These are phyloP conservation scores for Achlya flavicornis DNA, from an alignment of 2,888 invertebrate species.

Conservation along the genomic window DNA sequence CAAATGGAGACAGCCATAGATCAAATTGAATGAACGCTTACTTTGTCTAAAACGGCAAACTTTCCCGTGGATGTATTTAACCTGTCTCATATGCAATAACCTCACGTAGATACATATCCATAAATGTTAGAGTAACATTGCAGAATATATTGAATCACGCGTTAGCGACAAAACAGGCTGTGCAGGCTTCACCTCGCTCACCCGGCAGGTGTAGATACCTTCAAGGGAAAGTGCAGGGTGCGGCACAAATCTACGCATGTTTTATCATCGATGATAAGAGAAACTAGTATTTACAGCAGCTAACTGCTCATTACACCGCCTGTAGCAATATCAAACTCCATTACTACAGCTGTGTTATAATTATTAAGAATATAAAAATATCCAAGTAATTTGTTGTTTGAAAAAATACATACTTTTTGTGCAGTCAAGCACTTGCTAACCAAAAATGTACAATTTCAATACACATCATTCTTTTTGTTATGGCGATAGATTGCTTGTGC, in stretches of 20 bases:
- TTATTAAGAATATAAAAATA: too few relatives aligned
- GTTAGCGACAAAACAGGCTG: slow-evolving; percentile 60
- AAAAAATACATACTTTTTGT: too few relatives aligned
- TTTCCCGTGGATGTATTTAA: slow-evolving; percentile 58
- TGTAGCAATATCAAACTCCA: slow-evolving; percentile 33
- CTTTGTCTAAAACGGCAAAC: slow-evolving; percentile 43
- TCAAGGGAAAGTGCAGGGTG: slow-evolving; percentile 78
- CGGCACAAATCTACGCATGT: slow-evolving; percentile 73
- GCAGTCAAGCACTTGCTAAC: too few relatives aligned
- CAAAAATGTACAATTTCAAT: too few relatives aligned
- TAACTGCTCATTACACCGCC: slow-evolving; percentile 62
- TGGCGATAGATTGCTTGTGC: too few relatives aligned
- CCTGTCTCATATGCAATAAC: slow-evolving; percentile 63
- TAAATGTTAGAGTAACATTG: slow-evolving; percentile 59
- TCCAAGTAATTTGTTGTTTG: too few relatives aligned
- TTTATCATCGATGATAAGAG: slow-evolving; percentile 80
- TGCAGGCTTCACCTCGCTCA: slow-evolving; percentile 60
- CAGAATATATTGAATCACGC: slow-evolving; percentile 64
- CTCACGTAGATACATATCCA: slow-evolving; percentile 63
- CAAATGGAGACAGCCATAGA: slow-evolving; percentile 23
- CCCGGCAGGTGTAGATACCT: slow-evolving; percentile 58
- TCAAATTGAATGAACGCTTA: slow-evolving; percentile 14
- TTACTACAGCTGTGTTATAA: not conserved
- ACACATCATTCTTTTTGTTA: too few relatives aligned
- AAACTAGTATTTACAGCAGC: slow-evolving; percentile 65